A percentile compares a stretch with the other conserved stretches of the same genome.
These are phyloP conservation scores for Helicoverpa assulta DNA, from an alignment of 2,888 invertebrate genomes.

Conservation along the genomic window DNA sequence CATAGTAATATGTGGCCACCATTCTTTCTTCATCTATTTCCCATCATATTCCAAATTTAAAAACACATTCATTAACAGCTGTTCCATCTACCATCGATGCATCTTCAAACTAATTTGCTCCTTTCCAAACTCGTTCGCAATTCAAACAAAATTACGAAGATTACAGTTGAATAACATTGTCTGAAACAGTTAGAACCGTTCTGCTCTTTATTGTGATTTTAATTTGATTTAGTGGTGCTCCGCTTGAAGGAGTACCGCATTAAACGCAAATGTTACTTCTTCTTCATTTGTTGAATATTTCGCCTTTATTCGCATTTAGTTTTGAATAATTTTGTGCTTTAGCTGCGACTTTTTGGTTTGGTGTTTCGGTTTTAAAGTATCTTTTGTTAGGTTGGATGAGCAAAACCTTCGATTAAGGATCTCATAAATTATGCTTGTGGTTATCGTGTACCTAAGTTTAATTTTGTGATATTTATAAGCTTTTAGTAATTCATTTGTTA, in stretches of 20 bases:
- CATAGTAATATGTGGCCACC: no score
- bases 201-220: constrained; percentile 59
- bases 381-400: neutral
- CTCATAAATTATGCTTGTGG: no score
- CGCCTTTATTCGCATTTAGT: constrained; percentile 32
- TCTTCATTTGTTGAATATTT: constrained; percentile 52
- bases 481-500: no score
- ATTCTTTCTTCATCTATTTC: no score
- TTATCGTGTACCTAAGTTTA: no score
- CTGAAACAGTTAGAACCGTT: constrained; percentile 36
- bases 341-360: neutral
- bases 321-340: constrained; percentile 34
- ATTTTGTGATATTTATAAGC: no score
- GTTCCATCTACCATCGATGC: no score
- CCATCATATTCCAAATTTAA: no score
- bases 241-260: constrained; percentile 49
- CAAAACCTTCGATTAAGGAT: neutral
- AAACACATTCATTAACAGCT: no score
- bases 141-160: constrained; percentile 39
- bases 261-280: constrained; percentile 54
- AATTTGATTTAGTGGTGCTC: constrained; percentile 61
- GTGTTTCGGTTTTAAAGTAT: neutral
- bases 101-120: no score
- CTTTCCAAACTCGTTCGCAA: neutral
- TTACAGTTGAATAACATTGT: constrained; percentile 38